Base-by-base conservation (phyloP, 2,797 vertebrate species). In the Euphonia xanthogaster region DNA sequence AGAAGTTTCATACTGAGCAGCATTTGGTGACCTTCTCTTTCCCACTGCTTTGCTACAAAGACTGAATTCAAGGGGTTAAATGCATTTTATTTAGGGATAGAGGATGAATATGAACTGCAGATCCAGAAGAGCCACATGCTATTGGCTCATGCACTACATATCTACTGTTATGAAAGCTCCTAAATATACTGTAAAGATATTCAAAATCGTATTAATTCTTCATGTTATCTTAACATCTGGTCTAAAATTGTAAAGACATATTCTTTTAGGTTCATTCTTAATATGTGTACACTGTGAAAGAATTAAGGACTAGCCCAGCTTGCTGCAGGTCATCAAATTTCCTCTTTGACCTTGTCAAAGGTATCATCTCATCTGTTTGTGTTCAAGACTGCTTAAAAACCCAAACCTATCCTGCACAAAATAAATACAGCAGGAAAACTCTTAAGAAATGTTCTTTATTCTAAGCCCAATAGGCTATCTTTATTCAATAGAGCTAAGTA, bases 401-500 rank as follows among this genome's bases (percentile, higher is more conserved):
- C 33, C 30, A 74, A 53, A 67, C 61, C 37, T 66, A 57, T 72
- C 58, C 55, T 51, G 21, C 61, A 51, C 45, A 72, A 72, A 87
- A 90, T 58, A 95, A 94, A 95, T 79, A 81, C 4, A 65, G 72
- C 47, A 86, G 39, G 44, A 58, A 92, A 94, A 35, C 57, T 40
- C 86, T 77, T 45, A 76, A 80, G 65, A 42, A 95, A 86, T 67
- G 9, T 44, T 81, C 70, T 53, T 94, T 94, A 77, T 88, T 93
- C 76, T 62, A 83, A 82, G 79, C 73, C 76, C 87, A 68, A 7
- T 84, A 71, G 83, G 45, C 51, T 92, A 20, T 84, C 93, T 92
- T 96, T 94, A 81, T 88, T 85, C 12, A 20, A 54, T 86, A 94
- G 80, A 96, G 68, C 58, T 80, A 83, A 94, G 63, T 88, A 63